Base-by-base conservation (phyloP, 2,888 invertebrate species). In the Pterobdella sp. region DNA sequence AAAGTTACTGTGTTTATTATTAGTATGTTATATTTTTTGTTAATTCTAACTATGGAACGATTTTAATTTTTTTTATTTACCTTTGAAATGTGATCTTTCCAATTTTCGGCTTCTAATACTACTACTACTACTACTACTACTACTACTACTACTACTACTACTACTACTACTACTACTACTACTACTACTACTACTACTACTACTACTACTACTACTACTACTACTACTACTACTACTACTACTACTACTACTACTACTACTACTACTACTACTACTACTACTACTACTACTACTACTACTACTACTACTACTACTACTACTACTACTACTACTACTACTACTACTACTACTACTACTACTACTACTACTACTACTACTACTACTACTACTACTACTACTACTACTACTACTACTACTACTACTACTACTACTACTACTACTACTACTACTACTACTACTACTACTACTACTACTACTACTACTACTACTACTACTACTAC, bases 381-480 rank as follows among this genome's bases (percentile, higher is more conserved):
- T 22, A 42, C 22, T 7, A 42, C 49, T 22, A 42, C 49, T 22
- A 56, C 26, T 26, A 56, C 60, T 22, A 26, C n/a, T 26, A 26
- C 60, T 26, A 56, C 60, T 56, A 1, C 49, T 69, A 18, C 69
- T 70, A 31, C 32, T 70, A 31, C 60, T 42, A 22, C 56, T 70
- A 22, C 3, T 68, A 37, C 14, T 4, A 32, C 71, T 71, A n/a
- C 1, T 35, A n/a, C 63, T 35, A 4, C 56, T 52, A 18, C 42
- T 52, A 49, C 66, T 37, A 35, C 66, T 66, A 35, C 42, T 69
- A 14, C 66, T 37, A 37, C 36, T 72, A 36, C 68, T 68, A 68
- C 72, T 72, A 10, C 56, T 73, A 31, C 72, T 71, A 31, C 72
- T 71, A 31, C 56, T 68, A 69, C 67, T 68, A 69, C 68, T 67